Conservation (phyloP, 2,113 vertebrate species). For the Myotis brandtii region DNA sequence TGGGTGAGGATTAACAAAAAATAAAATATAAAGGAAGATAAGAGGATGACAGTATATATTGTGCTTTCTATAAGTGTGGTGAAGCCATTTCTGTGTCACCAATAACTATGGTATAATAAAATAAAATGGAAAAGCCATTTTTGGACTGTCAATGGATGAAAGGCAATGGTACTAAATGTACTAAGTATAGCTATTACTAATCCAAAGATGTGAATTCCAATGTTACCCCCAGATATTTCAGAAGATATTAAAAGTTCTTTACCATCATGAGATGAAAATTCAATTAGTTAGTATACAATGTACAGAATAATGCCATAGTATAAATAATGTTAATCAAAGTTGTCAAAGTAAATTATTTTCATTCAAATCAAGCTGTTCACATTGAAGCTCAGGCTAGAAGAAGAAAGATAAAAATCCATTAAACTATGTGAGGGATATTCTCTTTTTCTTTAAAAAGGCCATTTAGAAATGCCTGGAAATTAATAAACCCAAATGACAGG, state of each 20-base stretch:
- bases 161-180: neutral
- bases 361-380: constrained; percentile 52
- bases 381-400: constrained; percentile 46
- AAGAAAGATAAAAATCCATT: constrained; percentile 52
- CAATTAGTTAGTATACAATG: constrained; percentile 74
- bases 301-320: constrained; percentile 33
- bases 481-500: neutral
- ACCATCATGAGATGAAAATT: constrained; percentile 68
- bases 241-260: constrained; percentile 72
- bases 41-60: neutral
- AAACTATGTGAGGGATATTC: neutral
- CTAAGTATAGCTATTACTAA: constrained; percentile 66
- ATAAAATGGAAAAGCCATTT: constrained; percentile 39
- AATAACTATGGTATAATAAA: constrained; percentile 35
- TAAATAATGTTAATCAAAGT: constrained; percentile 71
- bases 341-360: constrained; percentile 64
- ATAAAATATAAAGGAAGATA: neutral
- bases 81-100: constrained; percentile 45
- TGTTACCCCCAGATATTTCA: constrained; percentile 73
- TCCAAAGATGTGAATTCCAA: constrained; percentile 74
- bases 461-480: neutral
- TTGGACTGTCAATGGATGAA: constrained; percentile 43
- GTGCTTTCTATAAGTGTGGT: neutral
- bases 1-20: too few relatives aligned
- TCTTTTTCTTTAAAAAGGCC: neutral